Evolutionary conservation across 2,888 invertebrate genomes (phyloP), one percentile per base, ranked within the genome.

Genomic region (Macrophya annulata): DNA sequence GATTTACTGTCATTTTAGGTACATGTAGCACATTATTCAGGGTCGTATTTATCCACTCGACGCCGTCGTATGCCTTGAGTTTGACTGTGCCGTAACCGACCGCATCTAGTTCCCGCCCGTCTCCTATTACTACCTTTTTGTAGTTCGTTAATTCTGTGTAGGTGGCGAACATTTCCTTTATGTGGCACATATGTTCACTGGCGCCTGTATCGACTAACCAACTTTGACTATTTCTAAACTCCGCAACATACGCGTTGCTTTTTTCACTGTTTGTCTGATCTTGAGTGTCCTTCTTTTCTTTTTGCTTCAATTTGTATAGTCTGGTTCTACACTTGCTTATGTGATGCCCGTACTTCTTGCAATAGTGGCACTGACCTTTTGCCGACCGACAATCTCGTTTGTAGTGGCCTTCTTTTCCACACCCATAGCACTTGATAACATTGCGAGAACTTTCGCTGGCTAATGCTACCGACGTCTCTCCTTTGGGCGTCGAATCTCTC

Each of bases 1-100:
- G 17, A 15, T 55, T 55, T 12, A 55, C 17, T 17, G 51, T 48
- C 48, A 48, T 48, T 48, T 17, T 84, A n/a, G 88, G 88, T 4
- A 88, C 87, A 48, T 85, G 87, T 25, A 89, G 81, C 1, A 87
- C 89, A 62, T 88, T 86, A 4, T 85, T 86, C 9, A 86, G 84
- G 79, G 85, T 85, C 45, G 88, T 89, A 48, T 79, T 85, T 51
- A 48, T 37, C 87, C 89, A 89, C 0, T 77, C 85, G 8, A 84
- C 85, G 82, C 86, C 86, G 79, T 88, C 85, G 85, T 85, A 88
- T 10, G 86, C 82, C 48, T 87, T 62, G 25, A 88, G 84, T 74
- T 87, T 68, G 25, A 88, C 86, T 71, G 86, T 85, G 5, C 65
- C 31, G 65, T 12, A 65, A 8, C 65, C 65, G 1, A 65, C 25